Conservation (phyloP, 2,113 vertebrate species). For the Mobula hypostoma region DNA sequence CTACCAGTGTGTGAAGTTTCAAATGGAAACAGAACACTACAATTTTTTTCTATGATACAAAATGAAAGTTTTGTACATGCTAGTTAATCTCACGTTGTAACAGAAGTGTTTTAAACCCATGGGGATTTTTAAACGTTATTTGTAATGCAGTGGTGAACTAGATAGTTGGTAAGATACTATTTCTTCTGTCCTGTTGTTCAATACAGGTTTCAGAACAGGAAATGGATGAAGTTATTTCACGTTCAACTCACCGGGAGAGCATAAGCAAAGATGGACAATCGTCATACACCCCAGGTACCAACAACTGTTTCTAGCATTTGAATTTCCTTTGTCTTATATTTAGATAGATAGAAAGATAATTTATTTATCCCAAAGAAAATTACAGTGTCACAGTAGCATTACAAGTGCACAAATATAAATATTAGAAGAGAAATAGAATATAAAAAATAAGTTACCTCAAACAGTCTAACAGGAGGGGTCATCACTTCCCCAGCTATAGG, state of each 20-base stretch:
- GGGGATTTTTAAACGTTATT: not conserved
- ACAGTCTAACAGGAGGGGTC: too few relatives aligned
- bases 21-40: not conserved
- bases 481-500: too few relatives aligned
- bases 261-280: conserved; percentile 56
- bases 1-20: not conserved
- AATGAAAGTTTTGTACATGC: not conserved
- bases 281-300: conserved; percentile 64
- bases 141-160: not conserved
- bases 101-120: not conserved
- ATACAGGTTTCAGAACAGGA: conserved; percentile 87
- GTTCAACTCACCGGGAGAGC: conserved; percentile 75
- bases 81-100: not conserved
- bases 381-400: too few relatives aligned
- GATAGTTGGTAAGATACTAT: not conserved
- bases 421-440: too few relatives aligned
- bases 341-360: too few relatives aligned
- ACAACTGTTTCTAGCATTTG: not conserved
- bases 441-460: too few relatives aligned
- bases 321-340: not conserved
- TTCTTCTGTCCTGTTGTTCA: not conserved
- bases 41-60: not conserved
- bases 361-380: too few relatives aligned
- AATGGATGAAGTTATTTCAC: conserved; percentile 85
- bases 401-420: too few relatives aligned